Evolutionary conservation across 2,797 vertebrate species (phyloP), one percentile per base, ranked within the genome.

Genomic region (Pitangus sulphuratus): DNA sequence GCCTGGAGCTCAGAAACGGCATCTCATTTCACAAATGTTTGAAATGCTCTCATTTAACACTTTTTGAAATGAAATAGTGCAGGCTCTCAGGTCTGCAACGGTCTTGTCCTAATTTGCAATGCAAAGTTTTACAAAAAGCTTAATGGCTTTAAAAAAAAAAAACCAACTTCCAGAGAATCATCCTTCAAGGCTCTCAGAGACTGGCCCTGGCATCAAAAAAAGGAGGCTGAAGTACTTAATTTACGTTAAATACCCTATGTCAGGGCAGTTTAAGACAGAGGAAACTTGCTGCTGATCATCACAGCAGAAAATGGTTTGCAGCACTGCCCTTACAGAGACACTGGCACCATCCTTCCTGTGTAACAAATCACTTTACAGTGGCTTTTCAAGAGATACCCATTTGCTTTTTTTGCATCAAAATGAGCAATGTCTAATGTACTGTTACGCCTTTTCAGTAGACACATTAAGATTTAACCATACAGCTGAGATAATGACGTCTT

Each of bases 61-160:
- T 57, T 90, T 93, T 45, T 85, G 42, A 93, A 92, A 85, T 57
- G 9, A 94, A 90, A 87, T 33, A 53, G 1, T 77, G 50, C 24
- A 56, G 28, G 51, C 9, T 82, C 74, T 24, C 51, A 87, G n/a
- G 25, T 53, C 68, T 80, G 47, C 24, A 71, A 57, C 33, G 45
- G 45, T n/a, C 65, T 77, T 60, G 56, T 84, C 33, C 77, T 88
- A 69, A 95, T 88, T 90, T 90, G 60, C 84, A 95, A 87, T 68
- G 68, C 57, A 83, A 92, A 95, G 28, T 77, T 80, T 87, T 74
- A 84, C 33, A 75, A 58, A 69, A 90, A 89, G 14, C 25, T 45
- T 70, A 62, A 62, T 7, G 9, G 62, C 45, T 47, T 47, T 24
- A 22, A 47, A 47, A 47, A 45, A 44, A 45, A 47, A 47, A 47